phyloP scores from a whole-genome alignment of 2,797 vertebrate genomes.

The Kryptopterus vitreolus region DNA sequence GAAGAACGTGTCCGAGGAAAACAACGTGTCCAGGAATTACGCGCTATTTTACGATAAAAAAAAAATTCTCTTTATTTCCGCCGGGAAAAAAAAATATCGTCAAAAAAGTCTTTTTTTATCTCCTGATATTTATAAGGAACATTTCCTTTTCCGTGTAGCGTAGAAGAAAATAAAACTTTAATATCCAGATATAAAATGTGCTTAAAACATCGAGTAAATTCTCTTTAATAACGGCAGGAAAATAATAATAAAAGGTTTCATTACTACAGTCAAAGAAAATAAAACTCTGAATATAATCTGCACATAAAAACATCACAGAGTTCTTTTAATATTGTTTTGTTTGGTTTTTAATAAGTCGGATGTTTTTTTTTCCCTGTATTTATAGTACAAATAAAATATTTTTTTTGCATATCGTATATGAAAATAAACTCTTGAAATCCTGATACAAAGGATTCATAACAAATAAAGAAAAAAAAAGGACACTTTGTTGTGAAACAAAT shows the following conservation, averaged over 20 bases:
- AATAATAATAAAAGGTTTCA: neutral
- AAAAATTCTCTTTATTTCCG: neutral
- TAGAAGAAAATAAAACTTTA: slow-evolving; percentile 73
- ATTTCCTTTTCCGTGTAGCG: slow-evolving; percentile 16
- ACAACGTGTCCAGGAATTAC: neutral
- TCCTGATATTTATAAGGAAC: neutral
- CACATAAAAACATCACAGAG: neutral
- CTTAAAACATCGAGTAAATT: slow-evolving; percentile 23
- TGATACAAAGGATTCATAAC: slow-evolving; percentile 58
- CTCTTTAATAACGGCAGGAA: neutral
- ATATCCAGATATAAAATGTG: slow-evolving; percentile 62
- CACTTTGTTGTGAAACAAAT: neutral
- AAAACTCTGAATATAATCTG: neutral
- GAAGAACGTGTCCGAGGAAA: slow-evolving; percentile 39
- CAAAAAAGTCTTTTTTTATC: neutral
- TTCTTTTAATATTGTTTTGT: neutral
- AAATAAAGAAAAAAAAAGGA: neutral
- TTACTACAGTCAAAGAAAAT: neutral
- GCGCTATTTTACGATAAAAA: neutral
- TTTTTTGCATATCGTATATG: slow-evolving; percentile 60
- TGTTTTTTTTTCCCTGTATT: neutral
- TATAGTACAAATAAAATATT: slow-evolving; percentile 52
- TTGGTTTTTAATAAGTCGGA: no score
- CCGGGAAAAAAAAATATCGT: neutral
- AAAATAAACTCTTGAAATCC: slow-evolving; percentile 71